Evolutionary conservation across 2,797 vertebrate species (phyloP), one percentile per base, ranked within the genome.

Genomic region (Sus cebifrons): DNA sequence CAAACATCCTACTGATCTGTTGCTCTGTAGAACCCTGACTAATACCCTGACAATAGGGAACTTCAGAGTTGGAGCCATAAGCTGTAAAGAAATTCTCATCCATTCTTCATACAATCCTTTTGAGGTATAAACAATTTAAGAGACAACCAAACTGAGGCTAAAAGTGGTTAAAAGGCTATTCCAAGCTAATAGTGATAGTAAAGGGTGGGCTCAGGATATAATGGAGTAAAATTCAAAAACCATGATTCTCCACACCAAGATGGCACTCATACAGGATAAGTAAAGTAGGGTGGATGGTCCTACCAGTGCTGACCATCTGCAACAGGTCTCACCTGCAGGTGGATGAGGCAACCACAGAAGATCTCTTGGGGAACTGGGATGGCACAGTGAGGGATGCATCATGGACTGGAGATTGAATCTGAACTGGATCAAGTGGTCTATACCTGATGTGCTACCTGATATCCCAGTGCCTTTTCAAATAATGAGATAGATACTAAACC

Each of bases 71-170:
- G 14, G 64, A 94, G 40, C 2, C 21, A 74, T 2, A 70, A 32
- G 29, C 16, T 79, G 18, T 73, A 82, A 81, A 90, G 17, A 95
- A 89, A 75, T 54, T 93, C 20, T 81, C 21, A 25, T 70, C 67
- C 11, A 56, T 96, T 82, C 62, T 88, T 82, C 40, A 54, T 54
- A 88, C 9, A 14, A 74, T 71, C 0, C 0, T 85, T 86, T 73
- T 64, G 6, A 56, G 3, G 12, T 89, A 23, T 25, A 58, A 3
- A 32, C 7, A 62, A 17, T 65, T 89, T 90, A 56, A 94, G 25
- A 81, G 67, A 70, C 12, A 89, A 65, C n/a, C 91, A 81, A 91
- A 62, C 1, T 58, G 27, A 52, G 14, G 14, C 58, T 87, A 5
- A 82, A 74, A 87, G 29, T 75, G 18, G 3, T 27, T 86, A 86